Evolutionary conservation across 2,888 invertebrate genomes (phyloP), one percentile per base, ranked within the genome.

Genomic region (Perithous albicinctus): DNA sequence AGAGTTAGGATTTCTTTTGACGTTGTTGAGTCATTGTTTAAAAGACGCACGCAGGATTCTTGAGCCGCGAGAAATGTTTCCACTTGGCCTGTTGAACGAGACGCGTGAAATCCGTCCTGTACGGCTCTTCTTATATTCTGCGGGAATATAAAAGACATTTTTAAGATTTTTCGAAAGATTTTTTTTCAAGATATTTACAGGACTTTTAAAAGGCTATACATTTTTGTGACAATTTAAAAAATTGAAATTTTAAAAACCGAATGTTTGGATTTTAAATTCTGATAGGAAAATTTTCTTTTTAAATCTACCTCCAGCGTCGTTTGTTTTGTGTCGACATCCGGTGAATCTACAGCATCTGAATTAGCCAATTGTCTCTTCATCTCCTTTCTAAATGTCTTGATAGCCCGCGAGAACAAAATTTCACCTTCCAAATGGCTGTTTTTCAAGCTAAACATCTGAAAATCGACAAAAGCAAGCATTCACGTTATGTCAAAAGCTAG

Each of bases 391-490:
- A 95, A 91, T 82, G 93, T 93, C 86, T 93, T 94, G 63, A 96
- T 93, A 83, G 95, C 95, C 90, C 96, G 95, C 23, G 95, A 95
- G 90, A 96, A 96, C 78, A 94, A 94, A n/a, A 96, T 94, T 92
- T 96, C 96, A 0, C 94, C 94, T 66, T 95, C 95, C 29, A 96
- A 93, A 88, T 94, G 94, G 6, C 95, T 95, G 84, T 95, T 94
- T 73, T 95, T 94, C 88, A 96, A 91, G 87, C 95, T 94, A 86
- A 95, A 96, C 92, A 95, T 95, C 97, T 97, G 94, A 80, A 94
- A 93, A 72, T 59, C 78, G 59, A 1, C 54, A 7, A n/a, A 59
- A 3, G 10, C 5, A 32, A 1, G 35, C 43, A n/a, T n/a, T 20
- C 23, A 29, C 51, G 4, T 48, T 0, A 26, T 38, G 72, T 48